These are phyloP conservation scores for Chorisops tibialis DNA, from an alignment of 2,888 invertebrate species.

Conservation along the genomic window DNA sequence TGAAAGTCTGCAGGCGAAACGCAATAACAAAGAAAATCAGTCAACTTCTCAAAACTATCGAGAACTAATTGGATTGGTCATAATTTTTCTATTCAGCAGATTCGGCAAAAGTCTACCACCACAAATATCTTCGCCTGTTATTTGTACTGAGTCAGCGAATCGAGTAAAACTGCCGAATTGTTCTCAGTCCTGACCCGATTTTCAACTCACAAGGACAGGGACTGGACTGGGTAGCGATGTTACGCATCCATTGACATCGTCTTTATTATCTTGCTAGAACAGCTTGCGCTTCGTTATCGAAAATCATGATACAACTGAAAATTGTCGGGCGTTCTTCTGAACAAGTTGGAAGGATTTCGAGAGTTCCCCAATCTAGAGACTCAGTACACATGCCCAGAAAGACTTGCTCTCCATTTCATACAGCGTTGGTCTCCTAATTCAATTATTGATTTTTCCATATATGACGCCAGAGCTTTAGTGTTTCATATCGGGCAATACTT, in stretches of 20 bases:
- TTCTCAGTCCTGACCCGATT: constrained; percentile 16
- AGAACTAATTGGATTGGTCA: neutral
- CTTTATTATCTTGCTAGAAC: no score
- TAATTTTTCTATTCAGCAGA: neutral
- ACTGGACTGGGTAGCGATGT: no score
- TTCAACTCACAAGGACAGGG: no score
- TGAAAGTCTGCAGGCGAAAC: no score
- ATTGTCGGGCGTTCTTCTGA: no score
- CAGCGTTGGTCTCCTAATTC: neutral
- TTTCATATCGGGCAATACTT: constrained; percentile 2
- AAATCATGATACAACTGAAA: no score
- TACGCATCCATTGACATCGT: no score
- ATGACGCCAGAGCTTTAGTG: neutral
- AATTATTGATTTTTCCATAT: constrained; percentile 17
- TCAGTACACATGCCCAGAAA: neutral
- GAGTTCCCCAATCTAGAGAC: neutral
- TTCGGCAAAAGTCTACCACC: neutral
- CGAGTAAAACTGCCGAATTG: constrained; percentile 1
- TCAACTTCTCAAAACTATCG: neutral
- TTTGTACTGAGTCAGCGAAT: constrained; percentile 2
- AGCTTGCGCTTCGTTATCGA: no score
- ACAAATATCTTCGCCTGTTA: constrained; percentile 1
- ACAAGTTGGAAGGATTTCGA: no score
- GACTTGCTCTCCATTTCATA: neutral
- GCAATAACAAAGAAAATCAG: neutral